These are phyloP conservation scores for Oceanodroma leucorhoa DNA, from an alignment of 2,797 vertebrate species.

Conservation along the genomic window DNA sequence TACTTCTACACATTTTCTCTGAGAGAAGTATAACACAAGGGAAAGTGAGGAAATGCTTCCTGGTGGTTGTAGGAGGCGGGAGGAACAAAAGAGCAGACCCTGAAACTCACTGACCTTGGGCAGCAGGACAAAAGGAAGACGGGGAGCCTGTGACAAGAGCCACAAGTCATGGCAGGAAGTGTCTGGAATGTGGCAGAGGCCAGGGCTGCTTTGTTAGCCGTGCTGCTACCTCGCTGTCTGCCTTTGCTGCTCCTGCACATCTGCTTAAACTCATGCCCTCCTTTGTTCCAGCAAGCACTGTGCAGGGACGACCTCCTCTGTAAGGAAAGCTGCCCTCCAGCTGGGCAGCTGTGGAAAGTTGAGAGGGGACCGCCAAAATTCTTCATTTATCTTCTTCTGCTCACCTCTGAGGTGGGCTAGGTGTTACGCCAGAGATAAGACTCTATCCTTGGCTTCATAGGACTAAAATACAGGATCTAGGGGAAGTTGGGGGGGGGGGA, in stretches of 20 bases:
- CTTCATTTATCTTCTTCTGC: not conserved
- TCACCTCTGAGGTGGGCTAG: fast-evolving
- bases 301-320: fast-evolving
- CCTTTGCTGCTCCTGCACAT: not conserved
- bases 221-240: fast-evolving
- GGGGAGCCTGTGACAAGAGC: not conserved
- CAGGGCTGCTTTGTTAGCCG: not conserved
- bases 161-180: not conserved
- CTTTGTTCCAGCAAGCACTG: not conserved
- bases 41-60: not conserved
- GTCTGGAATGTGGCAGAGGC: not conserved
- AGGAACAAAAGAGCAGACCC: not conserved
- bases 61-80: not conserved
- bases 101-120: not conserved
- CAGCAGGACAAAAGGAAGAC: not conserved
- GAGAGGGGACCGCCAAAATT: not conserved
- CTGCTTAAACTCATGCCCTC: not conserved
- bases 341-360: not conserved
- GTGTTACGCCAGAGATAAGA: not conserved
- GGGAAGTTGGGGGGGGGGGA: not conserved
- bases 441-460: fast-evolving
- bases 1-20: not conserved
- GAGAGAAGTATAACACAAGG: not conserved
- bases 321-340: not conserved
- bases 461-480: not conserved